Evolutionary conservation across 2,888 invertebrate species (phyloP).

Genomic region (Mesodorylaimus sp.): DNA sequence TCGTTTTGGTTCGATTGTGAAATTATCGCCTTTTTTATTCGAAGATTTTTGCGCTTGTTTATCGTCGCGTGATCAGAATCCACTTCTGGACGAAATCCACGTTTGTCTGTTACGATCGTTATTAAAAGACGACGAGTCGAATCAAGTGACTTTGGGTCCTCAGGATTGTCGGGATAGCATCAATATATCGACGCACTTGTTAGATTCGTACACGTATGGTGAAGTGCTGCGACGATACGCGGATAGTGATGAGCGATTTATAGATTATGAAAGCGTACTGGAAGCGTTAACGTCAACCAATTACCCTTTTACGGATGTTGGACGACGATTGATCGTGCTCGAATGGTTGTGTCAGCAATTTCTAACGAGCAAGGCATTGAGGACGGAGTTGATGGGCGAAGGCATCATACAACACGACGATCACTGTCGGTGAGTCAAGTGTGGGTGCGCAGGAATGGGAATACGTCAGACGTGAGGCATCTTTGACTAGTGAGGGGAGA

Average conservation of each 20-base stretch:
- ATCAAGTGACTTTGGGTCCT: slow-evolving; percentile 68
- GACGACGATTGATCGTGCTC: slow-evolving; percentile 57
- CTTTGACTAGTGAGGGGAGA: too few species aligned
- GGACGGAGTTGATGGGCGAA: slow-evolving; percentile 81
- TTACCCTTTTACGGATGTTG: slow-evolving; percentile 66
- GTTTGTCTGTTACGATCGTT: slow-evolving; percentile 71
- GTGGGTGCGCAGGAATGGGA: too few species aligned
- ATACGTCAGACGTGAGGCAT: too few species aligned
- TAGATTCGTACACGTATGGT: slow-evolving; percentile 90
- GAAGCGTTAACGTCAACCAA: slow-evolving; percentile 16
- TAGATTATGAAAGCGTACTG: slow-evolving; percentile 13
- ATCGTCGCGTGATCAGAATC: slow-evolving; percentile 68
- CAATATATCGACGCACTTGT: slow-evolving; percentile 71
- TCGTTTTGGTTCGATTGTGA: slow-evolving; percentile 63
- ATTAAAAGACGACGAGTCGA: slow-evolving; percentile 67
- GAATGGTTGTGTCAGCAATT: slow-evolving; percentile 85
- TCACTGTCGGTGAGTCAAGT: slow-evolving; percentile 27
- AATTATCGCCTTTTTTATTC: slow-evolving; percentile 75
- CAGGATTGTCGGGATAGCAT: slow-evolving; percentile 91
- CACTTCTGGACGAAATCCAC: slow-evolving; percentile 75
- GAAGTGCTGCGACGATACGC: slow-evolving; percentile 43
- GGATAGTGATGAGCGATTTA: slow-evolving; percentile 16
- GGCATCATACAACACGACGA: slow-evolving; percentile 43
- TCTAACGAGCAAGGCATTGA: slow-evolving; percentile 70
- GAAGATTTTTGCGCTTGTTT: slow-evolving; percentile 92